Base-by-base conservation (phyloP, 2,797 vertebrate genomes). In the Manis crassicaudata region DNA sequence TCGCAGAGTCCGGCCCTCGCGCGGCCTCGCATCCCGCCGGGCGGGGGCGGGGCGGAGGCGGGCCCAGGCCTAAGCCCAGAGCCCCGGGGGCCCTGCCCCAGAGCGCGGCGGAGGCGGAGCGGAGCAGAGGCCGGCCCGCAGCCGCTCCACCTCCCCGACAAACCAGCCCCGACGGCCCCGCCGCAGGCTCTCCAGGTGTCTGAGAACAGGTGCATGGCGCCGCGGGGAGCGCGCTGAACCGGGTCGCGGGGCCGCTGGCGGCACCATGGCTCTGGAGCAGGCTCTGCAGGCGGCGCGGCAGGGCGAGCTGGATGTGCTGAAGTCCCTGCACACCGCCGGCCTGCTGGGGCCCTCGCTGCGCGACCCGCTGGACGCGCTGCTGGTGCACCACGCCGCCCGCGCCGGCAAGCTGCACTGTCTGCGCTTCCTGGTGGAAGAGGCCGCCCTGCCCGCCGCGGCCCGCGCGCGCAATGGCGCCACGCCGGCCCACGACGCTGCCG, bases 401-500 rank as follows among this genome's bases (percentile, higher is more conserved):
- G 98, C 99, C 1, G 99, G 99, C n/a, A 99, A 98, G 85, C 98
- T 99, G 23, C 97, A 97, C 96, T 99, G 99, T 65, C 96, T 99
- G 94, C 99, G 99, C 3, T 99, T 99, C 97, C 96, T 99, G 96
- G 99, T 99, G 97, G 99, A 99, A 37, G 99, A 99, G 93, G 99
- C 98, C 3, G 98, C 98, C 1, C 98, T 99, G 92, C 98, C 98
- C 32, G 99, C 98, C 6, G 98, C 98, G 93, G 97, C 98, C 95
- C 96, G 99, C 75, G 99, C 99, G 1, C 99, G 98, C 93, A 99
- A 99, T 96, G 99, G 99, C 35, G 99, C 99, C 27, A 99, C 98
- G 1, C 99, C 99, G 27, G 99, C 99, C 67, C 99, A 99, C 96
- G 99, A 99, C 98, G 99, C 99, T 21, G 99, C 99, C 3, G 99